Percentiles rank a stretch among this genome's conserved stretches.
Evolutionary conservation across 2,888 invertebrate species (phyloP).

Genomic region (Agonopterix subpropinquella): DNA sequence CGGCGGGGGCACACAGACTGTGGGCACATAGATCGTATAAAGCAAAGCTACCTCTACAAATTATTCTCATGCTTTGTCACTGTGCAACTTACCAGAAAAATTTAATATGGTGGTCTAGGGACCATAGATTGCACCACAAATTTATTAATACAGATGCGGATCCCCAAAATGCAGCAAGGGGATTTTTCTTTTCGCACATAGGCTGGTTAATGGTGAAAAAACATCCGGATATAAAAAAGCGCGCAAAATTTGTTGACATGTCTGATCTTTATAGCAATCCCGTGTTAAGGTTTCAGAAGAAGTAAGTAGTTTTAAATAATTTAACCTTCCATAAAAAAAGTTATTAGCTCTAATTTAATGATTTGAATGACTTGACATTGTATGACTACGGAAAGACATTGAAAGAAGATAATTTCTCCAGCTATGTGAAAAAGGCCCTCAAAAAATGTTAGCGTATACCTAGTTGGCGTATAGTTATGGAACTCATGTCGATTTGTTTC

Average conservation of each 20-base stretch:
- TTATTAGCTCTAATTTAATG: no score
- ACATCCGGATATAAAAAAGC: conserved; percentile 81
- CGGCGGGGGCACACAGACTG: conserved; percentile 23
- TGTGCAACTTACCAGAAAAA: conserved; percentile 49
- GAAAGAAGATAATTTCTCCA: no score
- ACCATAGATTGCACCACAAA: conserved; percentile 81
- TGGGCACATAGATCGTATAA: conserved; percentile 20
- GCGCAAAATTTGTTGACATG: conserved; percentile 80
- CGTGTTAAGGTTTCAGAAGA: conserved; percentile 80
- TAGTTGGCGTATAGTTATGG: no score
- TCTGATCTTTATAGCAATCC: conserved; percentile 81
- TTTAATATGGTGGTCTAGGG: conserved; percentile 72
- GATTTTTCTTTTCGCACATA: conserved; percentile 89
- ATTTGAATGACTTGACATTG: no score
- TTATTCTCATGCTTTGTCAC: conserved; percentile 17
- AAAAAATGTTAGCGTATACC: no score
- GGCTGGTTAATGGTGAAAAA: conserved; percentile 86
- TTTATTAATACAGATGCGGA: conserved; percentile 85
- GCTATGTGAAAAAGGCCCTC: no score
- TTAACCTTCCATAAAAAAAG: no score
- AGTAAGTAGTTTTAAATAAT: conserved; percentile 40
- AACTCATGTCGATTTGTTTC: no score
- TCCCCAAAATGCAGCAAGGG: conserved; percentile 84
- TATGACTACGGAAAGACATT: no score
- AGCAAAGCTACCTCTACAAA: conserved; percentile 15